These are phyloP conservation scores for Carterocephalus palaemon DNA, from an alignment of 2,888 invertebrate genomes.

Conservation along the genomic window DNA sequence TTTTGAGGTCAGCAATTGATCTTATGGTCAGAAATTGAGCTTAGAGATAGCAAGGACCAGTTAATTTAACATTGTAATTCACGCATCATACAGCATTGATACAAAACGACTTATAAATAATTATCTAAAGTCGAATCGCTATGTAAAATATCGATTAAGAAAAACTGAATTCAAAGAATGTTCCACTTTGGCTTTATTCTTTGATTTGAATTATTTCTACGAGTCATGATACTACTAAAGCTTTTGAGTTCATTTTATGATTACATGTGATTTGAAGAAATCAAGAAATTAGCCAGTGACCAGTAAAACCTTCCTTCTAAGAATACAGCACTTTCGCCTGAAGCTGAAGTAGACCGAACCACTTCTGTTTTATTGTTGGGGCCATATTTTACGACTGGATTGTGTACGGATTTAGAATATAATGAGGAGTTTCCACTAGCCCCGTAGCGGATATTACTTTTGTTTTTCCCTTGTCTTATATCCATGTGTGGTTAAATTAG, in stretches of 20 bases:
- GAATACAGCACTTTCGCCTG: constrained; percentile 70
- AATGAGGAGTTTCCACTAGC: constrained; percentile 35
- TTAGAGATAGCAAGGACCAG: too few species aligned
- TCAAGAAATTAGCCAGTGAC: constrained; percentile 62
- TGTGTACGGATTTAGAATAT: constrained; percentile 74
- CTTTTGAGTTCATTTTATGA: constrained; percentile 3
- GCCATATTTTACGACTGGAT: constrained; percentile 78
- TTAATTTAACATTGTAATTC: too few species aligned
- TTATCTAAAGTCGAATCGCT: too few species aligned
- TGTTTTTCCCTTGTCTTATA: constrained; percentile 7
- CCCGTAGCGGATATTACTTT: constrained; percentile 16
- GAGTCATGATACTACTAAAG: constrained; percentile 2
- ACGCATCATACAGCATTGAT: too few species aligned
- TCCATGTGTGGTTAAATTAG: neutral
- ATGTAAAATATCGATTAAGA: too few species aligned
- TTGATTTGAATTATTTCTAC: neutral
- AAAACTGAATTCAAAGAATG: too few species aligned
- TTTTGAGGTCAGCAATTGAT: too few species aligned
- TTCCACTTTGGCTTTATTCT: neutral
- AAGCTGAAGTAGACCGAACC: constrained; percentile 65
- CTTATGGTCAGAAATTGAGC: too few species aligned
- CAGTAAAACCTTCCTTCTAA: constrained; percentile 66
- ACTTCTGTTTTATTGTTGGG: constrained; percentile 78
- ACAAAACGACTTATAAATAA: too few species aligned
- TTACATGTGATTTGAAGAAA: constrained; percentile 51